These are phyloP conservation scores for Anagyrus pseudococci DNA, from an alignment of 2,888 invertebrate genomes.

Conservation along the genomic window DNA sequence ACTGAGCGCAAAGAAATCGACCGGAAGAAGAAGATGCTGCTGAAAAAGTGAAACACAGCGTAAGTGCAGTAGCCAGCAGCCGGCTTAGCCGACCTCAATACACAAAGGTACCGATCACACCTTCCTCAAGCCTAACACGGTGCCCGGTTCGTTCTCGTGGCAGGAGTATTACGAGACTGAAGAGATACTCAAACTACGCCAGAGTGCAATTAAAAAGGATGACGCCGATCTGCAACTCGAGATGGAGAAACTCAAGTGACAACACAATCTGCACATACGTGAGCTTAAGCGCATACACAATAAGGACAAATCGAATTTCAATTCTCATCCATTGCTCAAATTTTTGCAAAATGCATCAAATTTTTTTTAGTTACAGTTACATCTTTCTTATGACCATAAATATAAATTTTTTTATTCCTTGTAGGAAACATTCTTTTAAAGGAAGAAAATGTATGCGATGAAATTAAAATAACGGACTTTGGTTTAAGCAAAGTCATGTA, in stretches of 20 bases:
- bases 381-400: conserved; percentile 5
- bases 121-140: conserved; percentile 90
- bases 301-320: conserved; percentile 97
- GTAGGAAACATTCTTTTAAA: conserved; percentile 93
- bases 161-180: conserved; percentile 99
- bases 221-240: conserved; percentile 97
- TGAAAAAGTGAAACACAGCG: conserved; percentile 88
- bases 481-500: conserved; percentile 99
- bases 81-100: conserved; percentile 69
- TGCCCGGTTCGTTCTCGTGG: conserved; percentile 77
- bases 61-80: conserved; percentile 68
- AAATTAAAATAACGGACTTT: conserved; percentile 99
- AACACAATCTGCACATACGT: conserved; percentile 96
- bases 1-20: conserved; percentile 97
- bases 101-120: conserved; percentile 87
- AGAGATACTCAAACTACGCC: conserved; percentile 96
- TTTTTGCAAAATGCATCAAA: too few relatives aligned
- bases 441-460: conserved; percentile 97
- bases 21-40: conserved; percentile 89
- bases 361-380: conserved; percentile 12
- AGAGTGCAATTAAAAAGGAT: conserved; percentile 97
- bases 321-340: conserved; percentile 96
- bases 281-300: conserved; percentile 99
- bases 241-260: conserved; percentile 98
- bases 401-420: conserved; percentile 5